These are phyloP conservation scores for Mythimna loreyi DNA, from an alignment of 2,888 invertebrate species.

Conservation along the genomic window DNA sequence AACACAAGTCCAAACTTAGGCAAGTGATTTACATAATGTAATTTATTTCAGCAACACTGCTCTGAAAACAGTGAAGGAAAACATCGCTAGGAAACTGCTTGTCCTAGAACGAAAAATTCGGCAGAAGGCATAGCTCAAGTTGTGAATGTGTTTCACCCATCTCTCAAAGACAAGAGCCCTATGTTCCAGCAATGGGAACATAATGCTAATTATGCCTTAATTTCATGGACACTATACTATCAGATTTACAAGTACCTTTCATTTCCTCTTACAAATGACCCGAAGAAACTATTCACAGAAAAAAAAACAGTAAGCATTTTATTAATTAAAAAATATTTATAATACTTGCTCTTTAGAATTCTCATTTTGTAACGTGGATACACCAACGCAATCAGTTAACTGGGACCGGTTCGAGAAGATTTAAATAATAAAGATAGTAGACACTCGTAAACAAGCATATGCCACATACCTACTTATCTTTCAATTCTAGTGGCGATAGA, in stretches of 20 bases:
- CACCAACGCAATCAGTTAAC: constrained; percentile 82
- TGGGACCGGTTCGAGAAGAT: constrained; percentile 81
- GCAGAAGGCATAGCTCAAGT: too few relatives aligned
- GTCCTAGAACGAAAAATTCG: too few relatives aligned
- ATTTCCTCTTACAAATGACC: constrained; percentile 26
- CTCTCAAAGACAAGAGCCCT: too few relatives aligned
- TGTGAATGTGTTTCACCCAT: too few relatives aligned
- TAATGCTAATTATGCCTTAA: too few relatives aligned
- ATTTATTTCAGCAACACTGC: too few relatives aligned
- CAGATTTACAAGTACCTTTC: background rate
- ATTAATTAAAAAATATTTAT: constrained; percentile 69
- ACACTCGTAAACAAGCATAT: constrained; percentile 86
- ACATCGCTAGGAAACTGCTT: too few relatives aligned
- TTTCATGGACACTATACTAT: background rate
- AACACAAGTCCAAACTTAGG: too few relatives aligned
- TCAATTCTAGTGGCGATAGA: constrained; percentile 83
- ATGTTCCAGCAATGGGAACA: too few relatives aligned
- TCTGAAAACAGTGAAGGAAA: too few relatives aligned
- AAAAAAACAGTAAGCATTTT: constrained; percentile 54
- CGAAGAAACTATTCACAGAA: constrained; percentile 37
- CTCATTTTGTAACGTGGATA: constrained; percentile 64
- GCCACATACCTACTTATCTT: constrained; percentile 88
- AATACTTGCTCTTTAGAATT: constrained; percentile 64
- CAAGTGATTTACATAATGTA: too few relatives aligned
- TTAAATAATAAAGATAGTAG: constrained; percentile 87